These are phyloP conservation scores for Halocynthia roretzi DNA, from an alignment of 23 tunicate genomes.

Conservation along the genomic window DNA sequence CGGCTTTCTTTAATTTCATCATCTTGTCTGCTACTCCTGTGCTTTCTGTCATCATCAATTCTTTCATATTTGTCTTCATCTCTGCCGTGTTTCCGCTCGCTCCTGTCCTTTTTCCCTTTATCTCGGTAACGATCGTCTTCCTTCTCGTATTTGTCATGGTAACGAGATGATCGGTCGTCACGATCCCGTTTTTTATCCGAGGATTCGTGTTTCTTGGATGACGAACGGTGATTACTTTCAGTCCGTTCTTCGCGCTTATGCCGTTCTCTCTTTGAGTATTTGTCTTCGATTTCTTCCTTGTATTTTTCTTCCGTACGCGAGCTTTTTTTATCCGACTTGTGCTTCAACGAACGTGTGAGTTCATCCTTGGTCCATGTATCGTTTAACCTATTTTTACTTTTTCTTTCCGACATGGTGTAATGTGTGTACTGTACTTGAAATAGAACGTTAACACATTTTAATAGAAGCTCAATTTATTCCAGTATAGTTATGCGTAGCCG, in stretches of 20 bases:
- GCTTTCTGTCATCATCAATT: neutral
- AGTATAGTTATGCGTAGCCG: neutral
- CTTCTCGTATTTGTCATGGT: neutral
- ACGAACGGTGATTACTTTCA: constrained; percentile 2
- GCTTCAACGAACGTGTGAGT: constrained; percentile 34
- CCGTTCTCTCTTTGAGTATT: neutral
- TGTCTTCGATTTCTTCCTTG: neutral
- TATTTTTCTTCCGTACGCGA: constrained; percentile 15
- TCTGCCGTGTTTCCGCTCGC: constrained; percentile 20
- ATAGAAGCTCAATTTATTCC: neutral
- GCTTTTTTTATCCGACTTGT: neutral
- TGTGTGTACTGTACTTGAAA: no score
- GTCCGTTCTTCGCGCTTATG: constrained; percentile 3
- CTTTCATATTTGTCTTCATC: constrained; percentile 11
- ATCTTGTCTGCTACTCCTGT: no score
- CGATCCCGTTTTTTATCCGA: constrained; percentile 3
- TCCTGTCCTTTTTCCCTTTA: constrained; percentile 20
- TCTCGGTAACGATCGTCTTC: constrained; percentile 4
- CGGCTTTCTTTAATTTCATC: no score
- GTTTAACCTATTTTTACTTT: constrained; percentile 32
- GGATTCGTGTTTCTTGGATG: neutral
- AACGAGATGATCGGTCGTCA: neutral
- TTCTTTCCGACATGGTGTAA: constrained; percentile 5
- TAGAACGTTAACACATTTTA: neutral
- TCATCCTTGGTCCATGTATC: constrained; percentile 87